These are phyloP conservation scores for Apaloderma vittatum DNA, from an alignment of 2,113 vertebrate genomes.

Conservation along the genomic window DNA sequence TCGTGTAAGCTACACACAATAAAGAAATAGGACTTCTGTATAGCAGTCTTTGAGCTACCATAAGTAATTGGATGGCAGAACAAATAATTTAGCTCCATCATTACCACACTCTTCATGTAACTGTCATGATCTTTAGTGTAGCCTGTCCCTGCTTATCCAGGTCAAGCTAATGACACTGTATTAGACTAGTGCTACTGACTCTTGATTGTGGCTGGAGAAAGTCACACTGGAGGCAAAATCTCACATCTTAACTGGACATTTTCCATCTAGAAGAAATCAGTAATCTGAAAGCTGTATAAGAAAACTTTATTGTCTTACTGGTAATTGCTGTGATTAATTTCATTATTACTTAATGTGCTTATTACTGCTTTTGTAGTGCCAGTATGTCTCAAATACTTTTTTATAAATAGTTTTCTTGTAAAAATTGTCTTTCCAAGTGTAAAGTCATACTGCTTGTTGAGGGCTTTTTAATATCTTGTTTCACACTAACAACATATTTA, in stretches of 20 bases:
- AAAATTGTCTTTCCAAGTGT: neutral
- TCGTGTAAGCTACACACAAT: neutral
- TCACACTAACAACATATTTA: neutral
- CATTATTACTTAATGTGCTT: neutral
- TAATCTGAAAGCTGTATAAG: neutral
- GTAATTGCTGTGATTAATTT: neutral
- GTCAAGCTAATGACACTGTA: neutral
- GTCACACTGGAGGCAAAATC: neutral
- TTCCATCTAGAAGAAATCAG: neutral
- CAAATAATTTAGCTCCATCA: neutral
- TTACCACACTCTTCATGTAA: neutral
- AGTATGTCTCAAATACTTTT: neutral
- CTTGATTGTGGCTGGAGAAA: neutral
- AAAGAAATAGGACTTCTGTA: neutral
- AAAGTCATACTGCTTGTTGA: neutral
- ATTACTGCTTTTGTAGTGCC: neutral
- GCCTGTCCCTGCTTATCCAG: neutral
- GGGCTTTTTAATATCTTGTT: neutral
- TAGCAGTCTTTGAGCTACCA: neutral
- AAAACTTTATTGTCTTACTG: neutral
- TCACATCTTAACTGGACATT: neutral
- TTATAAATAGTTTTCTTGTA: neutral
- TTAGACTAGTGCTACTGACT: neutral
- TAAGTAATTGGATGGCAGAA: neutral
- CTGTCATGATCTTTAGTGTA: neutral